Percentiles rank a stretch among this genome's conserved stretches.
phyloP scores from a whole-genome alignment of 2,113 vertebrate genomes.

The Aythya baeri region DNA sequence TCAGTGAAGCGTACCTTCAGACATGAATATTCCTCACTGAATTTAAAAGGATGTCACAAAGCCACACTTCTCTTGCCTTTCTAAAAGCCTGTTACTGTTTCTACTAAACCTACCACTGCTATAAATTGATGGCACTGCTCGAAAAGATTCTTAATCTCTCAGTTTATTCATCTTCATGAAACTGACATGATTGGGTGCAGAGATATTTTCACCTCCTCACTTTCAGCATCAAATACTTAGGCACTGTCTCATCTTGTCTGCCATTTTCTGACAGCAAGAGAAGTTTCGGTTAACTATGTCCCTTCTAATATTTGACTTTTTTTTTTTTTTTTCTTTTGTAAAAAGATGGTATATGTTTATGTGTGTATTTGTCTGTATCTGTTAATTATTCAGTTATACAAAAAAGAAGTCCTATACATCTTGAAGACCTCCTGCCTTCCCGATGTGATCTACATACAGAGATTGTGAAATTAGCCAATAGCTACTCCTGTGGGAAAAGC shows the following conservation, averaged over 20 bases:
- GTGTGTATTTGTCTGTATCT: background rate
- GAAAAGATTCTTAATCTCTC: background rate
- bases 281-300: background rate
- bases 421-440: background rate
- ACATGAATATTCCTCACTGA: constrained; percentile 19
- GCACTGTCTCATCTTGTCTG: background rate
- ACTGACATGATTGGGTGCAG: background rate
- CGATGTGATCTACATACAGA: background rate
- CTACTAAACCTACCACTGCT: background rate
- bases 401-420: background rate
- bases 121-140: background rate
- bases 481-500: background rate
- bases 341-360: background rate
- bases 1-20: background rate
- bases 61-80: background rate
- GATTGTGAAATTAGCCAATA: background rate
- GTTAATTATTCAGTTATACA: background rate
- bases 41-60: background rate
- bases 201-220: background rate
- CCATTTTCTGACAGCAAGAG: background rate
- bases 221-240: background rate
- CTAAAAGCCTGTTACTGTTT: background rate
- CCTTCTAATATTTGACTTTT: background rate
- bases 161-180: background rate
- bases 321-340: background rate